Evolutionary conservation across 2,888 invertebrate genomes (phyloP).

Genomic region (Thysanoteuthis rhombus): DNA sequence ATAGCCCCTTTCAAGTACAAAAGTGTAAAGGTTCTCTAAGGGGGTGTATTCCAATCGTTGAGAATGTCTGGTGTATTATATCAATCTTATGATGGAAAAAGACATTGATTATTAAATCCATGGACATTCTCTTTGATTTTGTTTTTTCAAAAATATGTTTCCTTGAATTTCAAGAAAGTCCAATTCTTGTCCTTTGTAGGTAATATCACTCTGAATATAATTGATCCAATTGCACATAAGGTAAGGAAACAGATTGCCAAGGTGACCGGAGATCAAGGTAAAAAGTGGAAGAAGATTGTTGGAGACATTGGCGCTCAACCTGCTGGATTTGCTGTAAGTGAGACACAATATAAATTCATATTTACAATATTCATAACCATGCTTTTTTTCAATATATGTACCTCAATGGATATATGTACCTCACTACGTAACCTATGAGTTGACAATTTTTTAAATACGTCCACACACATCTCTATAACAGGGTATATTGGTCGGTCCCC

Average conservation of each 20-base stretch:
- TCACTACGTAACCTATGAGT: too few relatives aligned
- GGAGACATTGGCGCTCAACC: slow-evolving; percentile 57
- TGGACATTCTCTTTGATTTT: background rate
- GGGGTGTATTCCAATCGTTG: too few relatives aligned
- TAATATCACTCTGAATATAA: slow-evolving; percentile 45
- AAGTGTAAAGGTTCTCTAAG: too few relatives aligned
- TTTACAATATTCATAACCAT: too few relatives aligned
- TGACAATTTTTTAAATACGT: too few relatives aligned
- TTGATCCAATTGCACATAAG: slow-evolving; percentile 42
- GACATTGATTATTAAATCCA: too few relatives aligned
- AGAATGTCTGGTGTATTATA: too few relatives aligned
- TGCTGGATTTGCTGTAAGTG: slow-evolving; percentile 54
- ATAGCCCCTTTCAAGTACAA: too few relatives aligned
- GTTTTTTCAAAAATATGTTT: background rate
- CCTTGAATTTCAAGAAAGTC: background rate
- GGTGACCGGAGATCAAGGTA: slow-evolving; percentile 57
- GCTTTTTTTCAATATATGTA: too few relatives aligned
- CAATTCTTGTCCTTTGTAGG: slow-evolving; percentile 37
- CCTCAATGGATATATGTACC: too few relatives aligned
- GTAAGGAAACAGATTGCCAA: slow-evolving; percentile 47
- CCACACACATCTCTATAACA: too few relatives aligned
- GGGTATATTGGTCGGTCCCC: too few relatives aligned
- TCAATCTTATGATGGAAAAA: background rate
- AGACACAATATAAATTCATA: background rate
- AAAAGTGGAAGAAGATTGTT: slow-evolving; percentile 52